Evolutionary conservation across 2,888 invertebrate genomes (phyloP), one percentile per base, ranked within the genome.

Genomic region (Alsophila aescularia): DNA sequence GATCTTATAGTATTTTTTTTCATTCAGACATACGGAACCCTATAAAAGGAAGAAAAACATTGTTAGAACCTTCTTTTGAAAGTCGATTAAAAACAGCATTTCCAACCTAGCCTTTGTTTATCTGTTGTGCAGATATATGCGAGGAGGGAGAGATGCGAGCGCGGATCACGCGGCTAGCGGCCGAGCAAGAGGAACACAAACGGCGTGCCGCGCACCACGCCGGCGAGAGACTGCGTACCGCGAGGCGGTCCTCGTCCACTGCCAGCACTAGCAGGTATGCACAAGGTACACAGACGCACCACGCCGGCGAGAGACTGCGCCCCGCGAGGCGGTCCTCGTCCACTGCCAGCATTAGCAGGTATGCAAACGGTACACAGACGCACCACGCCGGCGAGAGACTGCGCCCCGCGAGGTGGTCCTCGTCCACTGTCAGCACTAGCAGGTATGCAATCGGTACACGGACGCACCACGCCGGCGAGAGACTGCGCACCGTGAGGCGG

Each of bases 101-200:
- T n/a, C n/a, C n/a, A n/a, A n/a, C n/a, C n/a, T n/a, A n/a, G n/a
- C n/a, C n/a, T 18, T 4, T 18, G 5, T 18, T 8, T 14, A 21
- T 6, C 29, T 47, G 18, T 29, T 32, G 1, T 35, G 0, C 67
- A 98, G 98, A 98, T 85, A 98, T 99, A 71, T 98, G 98, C 82
- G 98, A 99, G 84, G 98, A 99, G 87, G 96, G 96, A 0, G 98
- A 98, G 85, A 94, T 99, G 75, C 95, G 98, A 62, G 97, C 96
- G 70, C 94, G 98, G 63, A 97, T 99, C 66, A 90, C 96, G 61
- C 96, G 98, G 72, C 88, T 99, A 52, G 95, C 96, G 75, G 96
- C 95, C 8, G 98, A 99, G 75, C 97, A 98, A 77, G 98, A 98
- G 82, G 81, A 91, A 84, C 79, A 94, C 90, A 70, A 94, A 81